These are phyloP conservation scores for Drosophila flavopinicola DNA, from an alignment of 2,888 invertebrate species.

Conservation along the genomic window DNA sequence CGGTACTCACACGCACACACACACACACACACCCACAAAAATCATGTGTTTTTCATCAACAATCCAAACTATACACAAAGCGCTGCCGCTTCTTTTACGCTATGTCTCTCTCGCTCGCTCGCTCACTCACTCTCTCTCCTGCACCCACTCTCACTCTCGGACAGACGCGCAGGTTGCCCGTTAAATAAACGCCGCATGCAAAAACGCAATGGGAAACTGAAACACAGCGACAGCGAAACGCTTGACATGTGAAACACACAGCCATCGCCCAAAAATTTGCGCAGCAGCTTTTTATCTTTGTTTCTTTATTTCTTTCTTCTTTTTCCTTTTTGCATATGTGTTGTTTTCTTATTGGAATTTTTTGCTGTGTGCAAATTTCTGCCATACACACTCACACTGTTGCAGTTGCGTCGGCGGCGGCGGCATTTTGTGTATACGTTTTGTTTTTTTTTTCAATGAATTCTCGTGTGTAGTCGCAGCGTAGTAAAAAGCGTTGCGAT, in stretches of 20 bases:
- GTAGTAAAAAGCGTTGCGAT: slow-evolving; percentile 62
- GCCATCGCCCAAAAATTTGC: slow-evolving; percentile 79
- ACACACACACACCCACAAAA: slow-evolving; percentile 32
- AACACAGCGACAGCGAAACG: slow-evolving; percentile 48
- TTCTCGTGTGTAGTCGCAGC: slow-evolving; percentile 61
- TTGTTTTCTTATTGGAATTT: slow-evolving; percentile 49
- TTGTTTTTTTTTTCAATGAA: slow-evolving; percentile 70
- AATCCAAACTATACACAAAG: slow-evolving; percentile 36
- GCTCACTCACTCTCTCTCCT: slow-evolving; percentile 1
- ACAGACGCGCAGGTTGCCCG: slow-evolving; percentile 63
- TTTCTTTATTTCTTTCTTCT: too few species aligned
- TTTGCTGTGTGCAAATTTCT: slow-evolving; percentile 36
- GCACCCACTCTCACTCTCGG: slow-evolving; percentile 50
- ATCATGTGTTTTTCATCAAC: slow-evolving; percentile 81
- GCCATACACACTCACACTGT: slow-evolving; percentile 17
- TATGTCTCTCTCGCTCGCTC: slow-evolving; percentile 2
- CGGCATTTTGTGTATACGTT: slow-evolving; percentile 52
- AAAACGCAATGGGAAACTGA: slow-evolving; percentile 52
- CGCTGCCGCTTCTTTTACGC: slow-evolving; percentile 6
- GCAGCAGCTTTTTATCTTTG: slow-evolving; percentile 72
- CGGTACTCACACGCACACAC: slow-evolving; percentile 36
- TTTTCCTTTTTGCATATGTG: slow-evolving; percentile 35
- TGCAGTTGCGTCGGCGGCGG: slow-evolving; percentile 40
- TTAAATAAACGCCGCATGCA: slow-evolving; percentile 65
- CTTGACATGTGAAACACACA: slow-evolving; percentile 58